phyloP scores from a whole-genome alignment of 1,140 invertebrate species.

The Meloidogyne chitwoodi region DNA sequence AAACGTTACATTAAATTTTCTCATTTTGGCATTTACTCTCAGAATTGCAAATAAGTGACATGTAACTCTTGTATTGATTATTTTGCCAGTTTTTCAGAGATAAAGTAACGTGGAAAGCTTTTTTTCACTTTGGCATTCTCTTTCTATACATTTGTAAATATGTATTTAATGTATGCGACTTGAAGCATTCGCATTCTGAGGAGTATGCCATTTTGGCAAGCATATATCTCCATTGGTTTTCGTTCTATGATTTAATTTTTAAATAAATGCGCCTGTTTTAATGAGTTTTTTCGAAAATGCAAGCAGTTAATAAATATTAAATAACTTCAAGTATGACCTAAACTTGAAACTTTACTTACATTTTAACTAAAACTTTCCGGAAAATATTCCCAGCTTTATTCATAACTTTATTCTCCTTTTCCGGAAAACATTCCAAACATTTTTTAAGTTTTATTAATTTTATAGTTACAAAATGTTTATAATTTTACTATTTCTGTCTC shows the following conservation, averaged over 20 bases:
- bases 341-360: too few relatives aligned
- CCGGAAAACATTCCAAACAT: neutral
- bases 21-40: neutral
- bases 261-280: neutral
- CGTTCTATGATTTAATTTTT: neutral
- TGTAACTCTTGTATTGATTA: neutral
- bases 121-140: conserved; percentile 6
- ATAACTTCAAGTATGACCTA: too few relatives aligned
- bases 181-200: neutral
- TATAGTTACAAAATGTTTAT: neutral
- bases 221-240: neutral
- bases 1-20: neutral
- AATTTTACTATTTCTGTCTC: neutral
- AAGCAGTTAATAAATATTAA: too few relatives aligned
- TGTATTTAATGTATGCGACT: neutral
- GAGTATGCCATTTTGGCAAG: neutral
- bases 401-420: neutral
- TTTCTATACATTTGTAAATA: neutral
- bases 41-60: neutral
- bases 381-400: neutral
- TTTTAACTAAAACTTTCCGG: neutral
- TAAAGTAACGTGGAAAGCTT: neutral
- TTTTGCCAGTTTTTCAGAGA: neutral
- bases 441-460: neutral
- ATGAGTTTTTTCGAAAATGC: neutral